Evolutionary conservation across 2,888 invertebrate species (phyloP).

Genomic region (Bimastos eiseni): DNA sequence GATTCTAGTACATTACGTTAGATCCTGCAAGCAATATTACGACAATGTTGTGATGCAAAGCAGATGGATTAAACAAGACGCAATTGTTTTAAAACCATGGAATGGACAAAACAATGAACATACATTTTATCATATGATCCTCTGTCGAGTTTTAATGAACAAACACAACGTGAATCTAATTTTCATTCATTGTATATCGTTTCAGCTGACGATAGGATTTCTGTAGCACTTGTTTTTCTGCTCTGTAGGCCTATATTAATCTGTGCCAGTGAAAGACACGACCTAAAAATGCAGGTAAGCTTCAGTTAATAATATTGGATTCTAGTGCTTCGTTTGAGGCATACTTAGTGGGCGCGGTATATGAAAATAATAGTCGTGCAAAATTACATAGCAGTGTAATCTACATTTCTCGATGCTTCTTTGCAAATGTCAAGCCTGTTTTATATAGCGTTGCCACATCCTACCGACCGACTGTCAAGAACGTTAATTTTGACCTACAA

Average conservation of each 20-base stretch:
- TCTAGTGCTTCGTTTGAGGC: neutral
- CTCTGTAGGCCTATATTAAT: neutral
- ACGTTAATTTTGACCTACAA: neutral
- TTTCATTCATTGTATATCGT: neutral
- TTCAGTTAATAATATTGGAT: neutral
- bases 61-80: neutral
- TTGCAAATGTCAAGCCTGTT: neutral
- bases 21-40: neutral
- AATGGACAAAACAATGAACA: neutral
- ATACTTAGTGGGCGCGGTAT: neutral
- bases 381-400: too few species aligned
- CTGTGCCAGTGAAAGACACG: neutral
- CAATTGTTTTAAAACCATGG: neutral
- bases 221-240: neutral
- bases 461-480: too few species aligned
- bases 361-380: too few species aligned
- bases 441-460: neutral
- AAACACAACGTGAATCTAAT: too few species aligned
- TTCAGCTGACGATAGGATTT: neutral
- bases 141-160: too few species aligned
- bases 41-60: neutral
- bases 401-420: neutral
- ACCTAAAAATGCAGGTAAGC: neutral
- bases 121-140: neutral
- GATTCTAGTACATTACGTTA: neutral